phyloP scores from a whole-genome alignment of 2,113 vertebrate genomes.

The Papio anubis region DNA sequence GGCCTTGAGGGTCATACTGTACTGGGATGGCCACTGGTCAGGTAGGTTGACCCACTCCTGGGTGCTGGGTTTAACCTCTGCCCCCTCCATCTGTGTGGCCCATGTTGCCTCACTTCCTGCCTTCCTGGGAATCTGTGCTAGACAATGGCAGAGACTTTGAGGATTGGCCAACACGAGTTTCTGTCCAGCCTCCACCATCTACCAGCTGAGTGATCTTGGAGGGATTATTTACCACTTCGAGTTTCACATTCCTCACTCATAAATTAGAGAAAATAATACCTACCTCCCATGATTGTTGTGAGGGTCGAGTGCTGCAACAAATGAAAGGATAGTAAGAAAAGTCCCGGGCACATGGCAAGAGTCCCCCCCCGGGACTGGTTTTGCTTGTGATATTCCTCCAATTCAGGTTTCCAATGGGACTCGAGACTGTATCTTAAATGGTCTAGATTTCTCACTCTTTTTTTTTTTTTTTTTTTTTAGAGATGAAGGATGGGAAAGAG shows the following conservation, averaged over 20 bases:
- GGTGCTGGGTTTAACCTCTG: rapidly evolving
- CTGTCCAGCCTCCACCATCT: not conserved
- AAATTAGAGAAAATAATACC: not conserved
- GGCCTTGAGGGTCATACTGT: not conserved
- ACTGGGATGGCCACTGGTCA: not conserved
- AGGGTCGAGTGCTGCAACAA: not conserved
- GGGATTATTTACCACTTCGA: not conserved
- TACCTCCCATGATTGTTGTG: rapidly evolving
- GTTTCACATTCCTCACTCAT: not conserved
- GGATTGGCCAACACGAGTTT: not conserved
- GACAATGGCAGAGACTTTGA: not conserved
- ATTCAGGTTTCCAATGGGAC: rapidly evolving
- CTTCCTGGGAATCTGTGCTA: rapidly evolving
- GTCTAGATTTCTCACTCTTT: not conserved
- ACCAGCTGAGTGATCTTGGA: rapidly evolving
- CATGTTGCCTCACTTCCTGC: rapidly evolving
- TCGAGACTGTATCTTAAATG: not conserved
- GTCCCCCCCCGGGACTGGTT: not conserved
- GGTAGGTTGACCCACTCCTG: rapidly evolving
- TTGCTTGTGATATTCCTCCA: too few relatives aligned
- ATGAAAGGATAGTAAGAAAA: not conserved
- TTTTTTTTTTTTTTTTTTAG: not conserved
- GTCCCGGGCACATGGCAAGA: too few relatives aligned
- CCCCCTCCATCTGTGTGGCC: not conserved
- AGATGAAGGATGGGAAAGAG: not conserved